phyloP scores from a whole-genome alignment of 2,888 invertebrate species.

The Keiferia lycopersicella region DNA sequence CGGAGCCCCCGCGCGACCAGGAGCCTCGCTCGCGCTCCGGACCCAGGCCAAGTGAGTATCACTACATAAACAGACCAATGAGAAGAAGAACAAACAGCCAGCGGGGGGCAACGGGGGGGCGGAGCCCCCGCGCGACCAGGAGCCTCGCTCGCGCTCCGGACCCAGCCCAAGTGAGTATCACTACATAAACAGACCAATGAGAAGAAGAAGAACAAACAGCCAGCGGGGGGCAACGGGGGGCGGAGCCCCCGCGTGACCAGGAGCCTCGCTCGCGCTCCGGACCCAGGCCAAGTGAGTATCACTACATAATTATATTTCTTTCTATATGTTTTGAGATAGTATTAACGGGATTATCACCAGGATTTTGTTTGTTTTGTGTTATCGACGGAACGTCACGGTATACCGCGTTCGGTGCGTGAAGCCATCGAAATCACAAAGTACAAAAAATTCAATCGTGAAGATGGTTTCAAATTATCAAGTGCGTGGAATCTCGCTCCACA shows the following conservation, averaged over 20 bases:
- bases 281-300: slow-evolving; percentile 50
- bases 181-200: slow-evolving; percentile 89
- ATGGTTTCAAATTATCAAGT: no score
- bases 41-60: slow-evolving; percentile 53
- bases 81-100: slow-evolving; percentile 90
- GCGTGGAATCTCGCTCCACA: no score
- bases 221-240: slow-evolving; percentile 72
- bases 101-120: slow-evolving; percentile 72
- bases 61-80: slow-evolving; percentile 86
- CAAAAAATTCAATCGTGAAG: no score
- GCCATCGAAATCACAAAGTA: no score
- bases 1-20: slow-evolving; percentile 57
- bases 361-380: no score
- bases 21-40: slow-evolving; percentile 49
- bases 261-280: slow-evolving; percentile 49
- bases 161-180: slow-evolving; percentile 53
- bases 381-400: no score
- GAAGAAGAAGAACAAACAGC: slow-evolving; percentile 90
- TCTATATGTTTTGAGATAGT: no score
- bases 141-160: slow-evolving; percentile 49
- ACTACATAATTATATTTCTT: no score
- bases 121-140: slow-evolving; percentile 56
- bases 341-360: no score
- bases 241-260: slow-evolving; percentile 56
- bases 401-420: no score